Conservation (phyloP, 92 coral and sea anemone species). For the Phenganax stokvisi region DNA sequence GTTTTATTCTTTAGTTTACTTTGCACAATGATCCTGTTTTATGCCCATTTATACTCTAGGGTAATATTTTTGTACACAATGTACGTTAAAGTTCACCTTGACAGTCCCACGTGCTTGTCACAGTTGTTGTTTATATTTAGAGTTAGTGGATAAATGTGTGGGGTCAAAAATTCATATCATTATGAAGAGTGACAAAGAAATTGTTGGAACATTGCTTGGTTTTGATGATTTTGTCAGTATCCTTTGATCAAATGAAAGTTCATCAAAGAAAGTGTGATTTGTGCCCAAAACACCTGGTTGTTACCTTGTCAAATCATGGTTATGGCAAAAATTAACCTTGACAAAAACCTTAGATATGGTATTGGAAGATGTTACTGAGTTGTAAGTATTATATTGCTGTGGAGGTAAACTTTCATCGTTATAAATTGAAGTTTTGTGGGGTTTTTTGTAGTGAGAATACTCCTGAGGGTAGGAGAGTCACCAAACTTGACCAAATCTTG, state of each 20-base stretch:
- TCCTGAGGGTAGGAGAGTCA: conserved; percentile 92
- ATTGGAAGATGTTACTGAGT: conserved; percentile 94
- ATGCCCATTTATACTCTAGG: background rate
- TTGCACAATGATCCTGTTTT: background rate
- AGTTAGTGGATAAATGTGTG: conserved; percentile 92
- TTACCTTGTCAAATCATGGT: no score
- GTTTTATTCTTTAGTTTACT: background rate
- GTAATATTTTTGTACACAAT: no score
- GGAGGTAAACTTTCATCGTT: background rate
- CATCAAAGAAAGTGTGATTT: no score
- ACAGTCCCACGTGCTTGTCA: background rate
- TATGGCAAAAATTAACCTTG: background rate
- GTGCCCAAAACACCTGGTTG: no score
- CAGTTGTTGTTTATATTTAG: conserved; percentile 38
- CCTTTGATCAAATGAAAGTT: conserved; percentile 47
- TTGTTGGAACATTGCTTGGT: conserved; percentile 86
- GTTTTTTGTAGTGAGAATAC: conserved; percentile 74
- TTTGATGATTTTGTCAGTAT: conserved; percentile 99
- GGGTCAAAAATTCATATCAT: conserved; percentile 97
- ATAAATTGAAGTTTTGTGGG: background rate
- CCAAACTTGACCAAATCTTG: conserved; percentile 93
- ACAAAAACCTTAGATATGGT: conserved; percentile 67
- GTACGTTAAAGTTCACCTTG: background rate
- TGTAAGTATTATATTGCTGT: conserved; percentile 55
- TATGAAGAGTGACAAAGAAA: conserved; percentile 97